Percentiles rank a stretch among this genome's conserved stretches.
These are phyloP conservation scores for Myzus persicae DNA, from an alignment of 1,140 invertebrate genomes.

Conservation along the genomic window DNA sequence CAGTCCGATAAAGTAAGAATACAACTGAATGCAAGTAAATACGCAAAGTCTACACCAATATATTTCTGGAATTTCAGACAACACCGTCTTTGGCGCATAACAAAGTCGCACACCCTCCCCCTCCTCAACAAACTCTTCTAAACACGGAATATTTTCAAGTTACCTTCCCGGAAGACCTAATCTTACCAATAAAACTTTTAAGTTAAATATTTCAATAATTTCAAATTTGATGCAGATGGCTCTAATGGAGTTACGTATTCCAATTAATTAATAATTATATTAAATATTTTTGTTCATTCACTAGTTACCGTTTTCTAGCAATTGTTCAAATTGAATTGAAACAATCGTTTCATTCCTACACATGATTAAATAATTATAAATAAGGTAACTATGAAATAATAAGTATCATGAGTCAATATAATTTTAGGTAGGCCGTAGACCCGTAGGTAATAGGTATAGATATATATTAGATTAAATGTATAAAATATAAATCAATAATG, in stretches of 20 bases:
- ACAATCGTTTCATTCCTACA: too few relatives aligned
- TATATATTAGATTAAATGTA: too few relatives aligned
- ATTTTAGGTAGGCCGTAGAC: too few relatives aligned
- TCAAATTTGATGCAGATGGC: not conserved
- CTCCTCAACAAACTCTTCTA: not conserved
- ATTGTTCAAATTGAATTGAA: too few relatives aligned
- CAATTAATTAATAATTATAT: not conserved
- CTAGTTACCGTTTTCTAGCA: too few relatives aligned
- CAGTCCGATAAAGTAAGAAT: not conserved
- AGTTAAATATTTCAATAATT: not conserved
- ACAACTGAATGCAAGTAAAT: not conserved
- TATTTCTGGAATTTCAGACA: too few relatives aligned
- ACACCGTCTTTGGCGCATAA: not conserved
- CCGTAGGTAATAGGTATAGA: too few relatives aligned
- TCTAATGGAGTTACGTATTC: not conserved
- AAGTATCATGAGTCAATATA: too few relatives aligned
- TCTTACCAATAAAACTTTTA: not conserved
- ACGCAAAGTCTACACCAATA: not conserved
- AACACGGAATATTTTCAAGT: not conserved
- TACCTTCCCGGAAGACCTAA: too few relatives aligned
- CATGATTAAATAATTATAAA: too few relatives aligned
- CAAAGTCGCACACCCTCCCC: not conserved
- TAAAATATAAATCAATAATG: not conserved
- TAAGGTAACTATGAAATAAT: too few relatives aligned
- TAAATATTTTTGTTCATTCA: not conserved